A percentile compares a stretch with the other conserved stretches of the same genome.
These are phyloP conservation scores for Acrocephalus kingi DNA, from an alignment of 2,113 vertebrate species.

Conservation along the genomic window DNA sequence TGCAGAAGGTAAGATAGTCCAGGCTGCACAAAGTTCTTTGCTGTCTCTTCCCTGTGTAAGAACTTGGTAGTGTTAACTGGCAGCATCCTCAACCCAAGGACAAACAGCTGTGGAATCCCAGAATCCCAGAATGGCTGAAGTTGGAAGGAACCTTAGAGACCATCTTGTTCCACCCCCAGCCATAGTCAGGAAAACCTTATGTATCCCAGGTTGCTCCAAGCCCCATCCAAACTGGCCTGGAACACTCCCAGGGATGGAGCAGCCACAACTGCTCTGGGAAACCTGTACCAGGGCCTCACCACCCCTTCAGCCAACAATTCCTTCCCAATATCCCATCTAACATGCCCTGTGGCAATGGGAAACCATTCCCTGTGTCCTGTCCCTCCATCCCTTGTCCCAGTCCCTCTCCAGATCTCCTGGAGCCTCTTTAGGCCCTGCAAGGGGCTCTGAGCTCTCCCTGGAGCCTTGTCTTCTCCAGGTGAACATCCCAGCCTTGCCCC, in stretches of 20 bases:
- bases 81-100: background rate
- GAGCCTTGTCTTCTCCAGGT: background rate
- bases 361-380: background rate
- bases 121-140: background rate
- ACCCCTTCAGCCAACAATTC: accelerated
- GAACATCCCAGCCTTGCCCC: background rate
- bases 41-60: background rate
- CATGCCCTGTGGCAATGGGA: background rate
- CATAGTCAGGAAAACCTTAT: background rate
- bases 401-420: background rate
- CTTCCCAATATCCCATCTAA: accelerated
- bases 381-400: background rate
- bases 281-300: background rate
- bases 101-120: background rate
- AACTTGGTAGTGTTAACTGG: background rate
- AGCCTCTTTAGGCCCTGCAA: background rate
- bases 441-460: background rate
- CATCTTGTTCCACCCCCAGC: background rate
- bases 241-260: background rate
- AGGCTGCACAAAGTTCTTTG: background rate
- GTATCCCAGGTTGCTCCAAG: accelerated
- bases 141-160: background rate
- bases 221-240: accelerated
- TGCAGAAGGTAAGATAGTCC: background rate
- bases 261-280: background rate